Percentiles rank a stretch among this genome's conserved stretches.
These are phyloP conservation scores for Manis pentadactyla DNA, from an alignment of 2,797 vertebrate species.

Conservation along the genomic window DNA sequence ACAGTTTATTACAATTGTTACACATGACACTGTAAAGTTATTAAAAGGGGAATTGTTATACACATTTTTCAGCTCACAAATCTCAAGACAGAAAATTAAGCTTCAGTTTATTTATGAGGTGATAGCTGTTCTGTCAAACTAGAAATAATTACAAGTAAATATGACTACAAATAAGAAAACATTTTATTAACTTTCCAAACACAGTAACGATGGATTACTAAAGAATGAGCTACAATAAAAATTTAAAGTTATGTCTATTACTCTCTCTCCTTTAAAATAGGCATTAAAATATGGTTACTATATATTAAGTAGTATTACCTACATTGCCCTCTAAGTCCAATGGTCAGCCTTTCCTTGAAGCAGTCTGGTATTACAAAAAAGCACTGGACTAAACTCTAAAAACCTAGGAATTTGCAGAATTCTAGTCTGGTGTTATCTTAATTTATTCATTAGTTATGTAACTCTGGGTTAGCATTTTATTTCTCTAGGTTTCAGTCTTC, in stretches of 20 bases:
- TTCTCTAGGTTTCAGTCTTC: background rate
- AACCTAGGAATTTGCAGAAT: background rate
- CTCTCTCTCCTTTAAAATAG: background rate
- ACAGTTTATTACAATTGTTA: background rate
- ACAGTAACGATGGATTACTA: background rate
- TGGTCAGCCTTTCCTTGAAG: slow-evolving; percentile 6
- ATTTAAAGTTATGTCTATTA: background rate
- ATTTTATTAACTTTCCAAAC: background rate
- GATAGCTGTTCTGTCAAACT: background rate
- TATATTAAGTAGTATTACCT: slow-evolving; percentile 12
- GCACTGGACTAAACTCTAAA: background rate
- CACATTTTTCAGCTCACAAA: background rate
- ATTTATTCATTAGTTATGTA: background rate
- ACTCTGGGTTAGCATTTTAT: background rate
- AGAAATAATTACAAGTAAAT: slow-evolving; percentile 25
- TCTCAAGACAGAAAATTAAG: background rate
- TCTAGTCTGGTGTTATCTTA: background rate
- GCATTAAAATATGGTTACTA: background rate
- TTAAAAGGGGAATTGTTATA: background rate
- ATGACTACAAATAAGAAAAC: background rate
- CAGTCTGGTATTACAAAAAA: background rate
- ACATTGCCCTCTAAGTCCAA: background rate
- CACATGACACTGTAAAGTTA: background rate
- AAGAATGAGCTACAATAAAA: background rate
- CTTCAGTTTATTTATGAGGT: slow-evolving; percentile 36